Conservation (phyloP, 2,797 vertebrate genomes). For the Bradypus variegatus region DNA sequence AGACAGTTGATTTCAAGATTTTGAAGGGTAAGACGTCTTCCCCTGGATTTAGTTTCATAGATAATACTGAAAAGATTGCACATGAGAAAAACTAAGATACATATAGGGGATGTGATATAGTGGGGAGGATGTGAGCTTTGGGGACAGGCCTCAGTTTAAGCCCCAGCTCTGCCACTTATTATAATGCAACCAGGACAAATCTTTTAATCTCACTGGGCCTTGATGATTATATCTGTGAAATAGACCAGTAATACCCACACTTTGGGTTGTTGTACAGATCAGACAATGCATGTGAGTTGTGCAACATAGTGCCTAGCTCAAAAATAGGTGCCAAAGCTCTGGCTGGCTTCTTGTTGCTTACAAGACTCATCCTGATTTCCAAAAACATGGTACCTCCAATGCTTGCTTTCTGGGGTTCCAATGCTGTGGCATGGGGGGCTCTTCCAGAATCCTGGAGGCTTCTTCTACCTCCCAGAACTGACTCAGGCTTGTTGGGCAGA, state of each 20-base stretch:
- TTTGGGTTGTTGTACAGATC: not conserved
- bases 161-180: not conserved
- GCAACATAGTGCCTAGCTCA: not conserved
- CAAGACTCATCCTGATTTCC: not conserved
- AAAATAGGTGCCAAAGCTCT: not conserved
- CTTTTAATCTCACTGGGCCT: not conserved
- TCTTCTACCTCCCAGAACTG: not conserved
- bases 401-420: not conserved
- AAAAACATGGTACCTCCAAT: not conserved
- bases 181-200: not conserved
- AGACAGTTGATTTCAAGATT: not conserved
- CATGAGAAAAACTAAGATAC: not conserved
- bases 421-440: rapidly evolving
- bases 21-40: not conserved
- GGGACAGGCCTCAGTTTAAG: not conserved
- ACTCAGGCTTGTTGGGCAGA: not conserved
- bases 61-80: not conserved
- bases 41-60: not conserved
- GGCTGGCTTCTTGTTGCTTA: not conserved
- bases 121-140: not conserved
- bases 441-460: not conserved
- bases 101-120: not conserved
- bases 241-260: no score
- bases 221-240: not conserved
- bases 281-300: not conserved